These are phyloP conservation scores for Hycleus phaleratus DNA, from an alignment of 1,140 invertebrate genomes.

Conservation along the genomic window DNA sequence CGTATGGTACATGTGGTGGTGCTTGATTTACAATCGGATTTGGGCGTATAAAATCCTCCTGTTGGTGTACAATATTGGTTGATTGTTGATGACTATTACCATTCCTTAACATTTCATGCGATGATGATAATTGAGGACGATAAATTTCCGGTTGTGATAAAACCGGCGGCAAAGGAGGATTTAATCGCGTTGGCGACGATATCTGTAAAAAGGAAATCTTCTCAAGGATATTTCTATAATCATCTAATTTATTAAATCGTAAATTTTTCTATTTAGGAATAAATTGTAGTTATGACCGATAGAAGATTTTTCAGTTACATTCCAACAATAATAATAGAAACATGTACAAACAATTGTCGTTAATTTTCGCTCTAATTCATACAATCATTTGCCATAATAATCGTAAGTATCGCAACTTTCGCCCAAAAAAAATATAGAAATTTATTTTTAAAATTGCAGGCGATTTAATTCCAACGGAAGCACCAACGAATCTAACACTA, in stretches of 20 bases:
- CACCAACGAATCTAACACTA: conserved; percentile 78
- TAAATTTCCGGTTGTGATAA: conserved; percentile 3
- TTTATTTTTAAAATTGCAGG: conserved; percentile 44
- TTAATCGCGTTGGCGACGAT: too few relatives aligned
- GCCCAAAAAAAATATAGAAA: too few relatives aligned
- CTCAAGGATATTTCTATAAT: too few relatives aligned
- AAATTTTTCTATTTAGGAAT: too few relatives aligned
- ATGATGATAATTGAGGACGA: neutral
- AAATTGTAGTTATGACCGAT: too few relatives aligned
- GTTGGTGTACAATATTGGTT: conserved; percentile 3
- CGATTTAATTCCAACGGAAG: conserved; percentile 76
- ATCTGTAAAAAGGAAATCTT: too few relatives aligned
- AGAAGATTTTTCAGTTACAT: too few relatives aligned
- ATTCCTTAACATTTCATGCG: conserved; percentile 5
- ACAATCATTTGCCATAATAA: neutral
- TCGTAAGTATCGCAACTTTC: neutral
- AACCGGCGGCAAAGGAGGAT: neutral
- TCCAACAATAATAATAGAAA: too few relatives aligned
- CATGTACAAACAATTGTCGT: neutral
- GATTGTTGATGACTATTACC: too few relatives aligned
- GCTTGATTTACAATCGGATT: neutral
- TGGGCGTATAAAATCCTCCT: conserved; percentile 30
- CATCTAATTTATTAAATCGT: too few relatives aligned
- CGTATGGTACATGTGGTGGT: conserved; percentile 16
- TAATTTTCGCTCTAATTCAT: neutral